Evolutionary conservation across 2,113 vertebrate genomes (phyloP), one percentile per base, ranked within the genome.

Genomic region (Clarias magur): DNA sequence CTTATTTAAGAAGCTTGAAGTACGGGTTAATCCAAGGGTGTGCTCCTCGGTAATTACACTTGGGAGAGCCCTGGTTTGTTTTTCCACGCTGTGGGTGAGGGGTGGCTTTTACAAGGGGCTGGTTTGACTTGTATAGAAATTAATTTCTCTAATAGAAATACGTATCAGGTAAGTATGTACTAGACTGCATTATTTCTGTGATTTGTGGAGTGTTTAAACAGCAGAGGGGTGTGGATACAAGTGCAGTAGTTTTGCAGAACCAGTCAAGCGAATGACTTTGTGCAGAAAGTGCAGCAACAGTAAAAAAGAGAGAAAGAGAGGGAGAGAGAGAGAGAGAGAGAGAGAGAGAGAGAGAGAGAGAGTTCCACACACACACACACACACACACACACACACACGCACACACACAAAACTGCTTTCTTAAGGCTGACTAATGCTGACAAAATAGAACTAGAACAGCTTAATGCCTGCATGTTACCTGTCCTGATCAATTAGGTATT

Each of bases 401-500:
- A 42, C 42, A 42, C 42, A 42, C 42, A 42, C 38, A 42, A 3
- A 42, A 65, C 62, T 38, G 8, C 42, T 59, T 76, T 76, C 48
- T 42, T 68, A 38, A 76, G 12, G 73, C 38, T 42, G 80, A 16
- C 15, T 65, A 27, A 56, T 27, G 88, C 88, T 87, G 73, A 76
- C 75, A 54, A 76, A 94, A 94, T 90, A n/a, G n/a, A n/a, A 91
- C 92, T 93, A 76, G 53, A 76, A 54, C 10, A 76, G 11, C 12
- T 53, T 53, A 76, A 76, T 76, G 73, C n/a, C 21, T n/a, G 19
- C 89, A 94, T 93, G 91, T 93, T 92, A 92, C 91, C 93, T 94
- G 94, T 95, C 93, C 91, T 90, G 90, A 87, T 93, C 92, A 90
- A 93, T 94, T 92, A 94, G 87, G 68, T 88, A 90, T 87, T 84